phyloP scores from a whole-genome alignment of 2,797 vertebrate species.

The Danio tinwini region DNA sequence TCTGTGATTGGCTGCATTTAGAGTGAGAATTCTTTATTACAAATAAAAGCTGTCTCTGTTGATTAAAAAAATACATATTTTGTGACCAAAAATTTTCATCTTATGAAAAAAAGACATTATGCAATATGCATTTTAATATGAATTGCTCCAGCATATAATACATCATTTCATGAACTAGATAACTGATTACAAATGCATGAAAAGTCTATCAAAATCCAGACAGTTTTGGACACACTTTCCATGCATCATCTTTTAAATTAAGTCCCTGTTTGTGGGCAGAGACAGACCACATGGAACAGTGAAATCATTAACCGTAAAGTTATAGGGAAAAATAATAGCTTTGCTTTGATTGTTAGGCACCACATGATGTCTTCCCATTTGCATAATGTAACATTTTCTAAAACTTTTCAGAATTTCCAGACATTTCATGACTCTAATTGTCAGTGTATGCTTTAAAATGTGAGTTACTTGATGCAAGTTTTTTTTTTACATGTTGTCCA shows the following conservation, averaged over 20 bases:
- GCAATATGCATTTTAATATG: background rate
- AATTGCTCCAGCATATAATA: background rate
- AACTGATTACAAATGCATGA: conserved; percentile 24
- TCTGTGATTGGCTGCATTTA: background rate
- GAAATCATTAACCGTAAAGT: background rate
- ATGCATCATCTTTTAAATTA: background rate
- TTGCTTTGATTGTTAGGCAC: background rate
- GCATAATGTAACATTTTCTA: background rate
- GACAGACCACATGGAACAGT: background rate
- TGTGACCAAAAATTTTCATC: background rate
- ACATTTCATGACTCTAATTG: background rate
- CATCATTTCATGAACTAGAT: background rate
- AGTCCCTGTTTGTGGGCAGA: background rate
- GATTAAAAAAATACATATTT: background rate
- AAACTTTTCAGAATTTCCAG: background rate
- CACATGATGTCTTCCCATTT: background rate
- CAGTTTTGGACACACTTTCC: background rate
- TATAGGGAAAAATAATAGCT: background rate
- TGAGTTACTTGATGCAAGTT: background rate
- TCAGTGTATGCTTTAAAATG: background rate
- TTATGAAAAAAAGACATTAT: background rate
- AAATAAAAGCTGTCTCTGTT: background rate
- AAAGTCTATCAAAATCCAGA: conserved; percentile 22
- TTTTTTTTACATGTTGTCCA: background rate
- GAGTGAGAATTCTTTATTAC: background rate